phyloP scores from a whole-genome alignment of 2,888 invertebrate species.

The Netelia virgata region DNA sequence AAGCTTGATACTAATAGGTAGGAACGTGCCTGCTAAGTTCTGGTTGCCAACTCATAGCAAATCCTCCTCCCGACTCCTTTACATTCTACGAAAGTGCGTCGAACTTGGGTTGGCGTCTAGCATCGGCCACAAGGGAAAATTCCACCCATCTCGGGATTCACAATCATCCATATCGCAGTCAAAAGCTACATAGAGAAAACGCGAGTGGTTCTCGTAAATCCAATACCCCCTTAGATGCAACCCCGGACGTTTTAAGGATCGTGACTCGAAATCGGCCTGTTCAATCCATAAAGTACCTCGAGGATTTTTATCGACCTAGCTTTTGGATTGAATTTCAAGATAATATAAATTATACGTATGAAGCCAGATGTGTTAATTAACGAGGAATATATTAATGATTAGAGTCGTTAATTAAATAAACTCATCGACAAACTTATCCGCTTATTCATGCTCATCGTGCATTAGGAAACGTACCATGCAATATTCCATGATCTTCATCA shows the following conservation, averaged over 20 bases:
- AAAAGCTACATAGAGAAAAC: slow-evolving; percentile 29
- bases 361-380: not conserved
- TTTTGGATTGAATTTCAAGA: not conserved
- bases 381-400: not conserved
- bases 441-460: not conserved
- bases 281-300: not conserved
- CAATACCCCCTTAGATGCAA: slow-evolving; percentile 34
- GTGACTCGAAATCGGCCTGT: no score
- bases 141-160: slow-evolving; percentile 1
- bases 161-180: slow-evolving; percentile 17
- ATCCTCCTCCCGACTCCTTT: no score
- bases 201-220: slow-evolving; percentile 20
- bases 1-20: not conserved
- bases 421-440: not conserved
- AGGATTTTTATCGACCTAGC: not conserved
- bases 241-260: no score
- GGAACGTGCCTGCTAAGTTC: not conserved
- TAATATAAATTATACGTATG: not conserved
- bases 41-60: not conserved
- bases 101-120: not conserved
- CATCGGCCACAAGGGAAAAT: slow-evolving; percentile 8
- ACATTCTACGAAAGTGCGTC: not conserved
- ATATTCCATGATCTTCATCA: not conserved
- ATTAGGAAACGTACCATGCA: not conserved
- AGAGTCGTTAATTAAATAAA: not conserved